These are phyloP conservation scores for Myocastor coypus DNA, from an alignment of 2,113 vertebrate genomes.

Conservation along the genomic window DNA sequence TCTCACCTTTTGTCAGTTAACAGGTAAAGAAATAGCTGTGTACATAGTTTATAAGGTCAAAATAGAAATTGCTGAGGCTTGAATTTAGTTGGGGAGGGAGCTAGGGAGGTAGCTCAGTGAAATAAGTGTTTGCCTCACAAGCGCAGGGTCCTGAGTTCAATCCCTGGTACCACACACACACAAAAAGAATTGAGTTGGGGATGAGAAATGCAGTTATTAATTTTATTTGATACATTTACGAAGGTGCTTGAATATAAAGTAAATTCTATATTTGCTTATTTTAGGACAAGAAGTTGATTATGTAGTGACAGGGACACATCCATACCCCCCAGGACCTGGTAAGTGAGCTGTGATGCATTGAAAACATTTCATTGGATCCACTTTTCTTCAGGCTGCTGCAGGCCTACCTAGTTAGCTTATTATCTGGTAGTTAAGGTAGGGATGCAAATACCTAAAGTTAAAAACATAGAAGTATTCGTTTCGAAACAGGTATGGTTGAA, in stretches of 20 bases:
- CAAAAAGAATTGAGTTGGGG: background rate
- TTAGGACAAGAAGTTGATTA: conserved; percentile 94
- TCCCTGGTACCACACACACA: too few relatives aligned
- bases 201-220: background rate
- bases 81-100: background rate
- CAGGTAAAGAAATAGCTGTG: background rate
- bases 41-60: background rate
- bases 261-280: conserved; percentile 51
- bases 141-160: too few relatives aligned
- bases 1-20: background rate
- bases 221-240: conserved; percentile 44
- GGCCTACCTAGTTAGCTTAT: background rate
- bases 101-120: too few relatives aligned
- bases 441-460: background rate
- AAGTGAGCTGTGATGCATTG: conserved; percentile 65
- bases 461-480: conserved; percentile 5
- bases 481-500: background rate
- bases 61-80: conserved; percentile 29
- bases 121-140: too few relatives aligned
- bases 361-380: background rate
- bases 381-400: background rate
- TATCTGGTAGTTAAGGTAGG: conserved; percentile 5
- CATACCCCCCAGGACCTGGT: conserved; percentile 97
- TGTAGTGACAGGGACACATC: conserved; percentile 97
- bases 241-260: background rate